Conservation (phyloP, 2,797 vertebrate genomes). For the Mormyrus proboscirostris region DNA sequence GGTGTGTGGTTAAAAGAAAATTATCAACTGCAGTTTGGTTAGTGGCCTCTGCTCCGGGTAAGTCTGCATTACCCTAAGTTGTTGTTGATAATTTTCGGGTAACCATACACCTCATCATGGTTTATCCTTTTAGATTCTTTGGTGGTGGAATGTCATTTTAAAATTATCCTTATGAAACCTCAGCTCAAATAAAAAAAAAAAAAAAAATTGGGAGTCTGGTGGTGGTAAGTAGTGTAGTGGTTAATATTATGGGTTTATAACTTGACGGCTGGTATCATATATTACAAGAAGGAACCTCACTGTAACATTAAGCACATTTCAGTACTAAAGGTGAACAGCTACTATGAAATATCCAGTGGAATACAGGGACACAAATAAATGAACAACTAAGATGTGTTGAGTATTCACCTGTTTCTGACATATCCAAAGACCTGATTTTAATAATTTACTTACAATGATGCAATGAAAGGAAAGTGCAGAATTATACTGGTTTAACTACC, state of each 20-base stretch:
- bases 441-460: neutral
- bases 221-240: neutral
- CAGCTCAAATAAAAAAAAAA: neutral
- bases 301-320: neutral
- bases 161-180: neutral
- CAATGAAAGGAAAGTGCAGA: neutral
- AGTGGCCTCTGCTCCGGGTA: no score
- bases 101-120: neutral
- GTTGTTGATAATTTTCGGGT: neutral
- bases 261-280: neutral
- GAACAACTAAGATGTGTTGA: neutral
- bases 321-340: neutral
- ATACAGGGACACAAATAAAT: neutral
- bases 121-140: neutral
- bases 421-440: neutral
- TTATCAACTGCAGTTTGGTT: no score
- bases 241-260: neutral
- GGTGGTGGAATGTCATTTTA: neutral
- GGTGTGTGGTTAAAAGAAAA: no score
- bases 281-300: neutral
- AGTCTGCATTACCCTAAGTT: no score
- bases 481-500: neutral
- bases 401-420: neutral
- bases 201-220: neutral
- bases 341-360: neutral